Evolutionary conservation across 1,140 invertebrate species (phyloP).

Genomic region (Vollenhovia emeryi): DNA sequence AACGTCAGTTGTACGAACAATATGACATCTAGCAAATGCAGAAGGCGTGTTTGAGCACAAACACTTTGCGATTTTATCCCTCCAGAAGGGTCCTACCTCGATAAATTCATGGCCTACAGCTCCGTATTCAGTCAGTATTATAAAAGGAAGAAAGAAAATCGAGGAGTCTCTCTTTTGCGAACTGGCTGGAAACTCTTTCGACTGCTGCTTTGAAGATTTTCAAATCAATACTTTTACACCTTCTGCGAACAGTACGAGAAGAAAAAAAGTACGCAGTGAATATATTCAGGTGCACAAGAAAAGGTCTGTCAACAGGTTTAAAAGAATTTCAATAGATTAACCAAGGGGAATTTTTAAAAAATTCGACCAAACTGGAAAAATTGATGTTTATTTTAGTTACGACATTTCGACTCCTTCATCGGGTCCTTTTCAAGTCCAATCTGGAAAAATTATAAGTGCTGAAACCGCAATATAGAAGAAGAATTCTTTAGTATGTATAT

Average conservation of each 20-base stretch:
- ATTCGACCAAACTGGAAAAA: too few species aligned
- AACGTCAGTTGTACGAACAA: background rate
- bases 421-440: too few species aligned
- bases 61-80: constrained; percentile 11
- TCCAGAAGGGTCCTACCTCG: background rate
- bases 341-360: too few species aligned
- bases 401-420: too few species aligned
- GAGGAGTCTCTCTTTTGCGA: background rate
- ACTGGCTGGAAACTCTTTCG: background rate
- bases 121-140: background rate
- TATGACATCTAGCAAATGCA: background rate
- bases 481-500: too few species aligned
- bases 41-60: background rate
- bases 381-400: too few species aligned
- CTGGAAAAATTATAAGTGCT: too few species aligned
- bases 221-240: background rate
- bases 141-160: background rate
- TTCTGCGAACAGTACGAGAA: background rate
- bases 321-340: background rate
- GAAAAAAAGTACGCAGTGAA: background rate
- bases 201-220: background rate
- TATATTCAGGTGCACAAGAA: background rate
- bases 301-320: background rate
- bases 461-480: too few species aligned
- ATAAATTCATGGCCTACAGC: background rate